Base-by-base conservation (phyloP, 2,797 vertebrate genomes). In the Rallus crepitans region DNA sequence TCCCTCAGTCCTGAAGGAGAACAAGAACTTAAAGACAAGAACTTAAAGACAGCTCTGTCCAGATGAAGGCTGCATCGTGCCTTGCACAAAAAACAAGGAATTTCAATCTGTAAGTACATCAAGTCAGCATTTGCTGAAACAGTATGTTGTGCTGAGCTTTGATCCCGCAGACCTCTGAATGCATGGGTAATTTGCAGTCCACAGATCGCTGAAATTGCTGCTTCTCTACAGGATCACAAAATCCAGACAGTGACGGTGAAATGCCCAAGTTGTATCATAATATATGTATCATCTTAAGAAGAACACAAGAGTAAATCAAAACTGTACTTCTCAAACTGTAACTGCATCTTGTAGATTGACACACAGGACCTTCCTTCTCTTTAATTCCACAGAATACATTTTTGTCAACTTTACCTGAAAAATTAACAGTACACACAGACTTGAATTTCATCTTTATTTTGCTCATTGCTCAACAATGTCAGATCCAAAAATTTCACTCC, bases 381-480 rank as follows among this genome's bases (percentile, higher is more conserved):
- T 50, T 33, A 83, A 20, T 33, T 81, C 72, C 59, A 47, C 52
- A 75, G 69, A 89, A 83, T 1, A 39, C 2, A 11, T 25, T 76
- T 83, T 42, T 72, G 8, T 64, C 27, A 69, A 31, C 28, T 75
- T 69, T 5, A 75, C 24, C 63, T 33, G 39, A 60, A 90, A 87
- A 30, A 18, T 45, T 45, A 45, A 45, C 5, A 15, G 28, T 52
- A 83, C 23, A 75, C 57, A 35, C 2, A 66, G 48, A 47, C 35
- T 59, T 65, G 30, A 69, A 86, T 78, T 81, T 73, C 30, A 19
- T 91, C 77, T 82, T 93, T 39, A 70, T 18, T 15, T 6, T 37
- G 40, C 33, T 70, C 42, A 52, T 6, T 20, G 4, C 39, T 50
- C 1, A 3, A 40, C 31, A 48, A 17, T 2, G 5, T 64, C 68